Base-by-base conservation (phyloP, 2,113 vertebrate genomes). In the Aptenodytes forsteri region DNA sequence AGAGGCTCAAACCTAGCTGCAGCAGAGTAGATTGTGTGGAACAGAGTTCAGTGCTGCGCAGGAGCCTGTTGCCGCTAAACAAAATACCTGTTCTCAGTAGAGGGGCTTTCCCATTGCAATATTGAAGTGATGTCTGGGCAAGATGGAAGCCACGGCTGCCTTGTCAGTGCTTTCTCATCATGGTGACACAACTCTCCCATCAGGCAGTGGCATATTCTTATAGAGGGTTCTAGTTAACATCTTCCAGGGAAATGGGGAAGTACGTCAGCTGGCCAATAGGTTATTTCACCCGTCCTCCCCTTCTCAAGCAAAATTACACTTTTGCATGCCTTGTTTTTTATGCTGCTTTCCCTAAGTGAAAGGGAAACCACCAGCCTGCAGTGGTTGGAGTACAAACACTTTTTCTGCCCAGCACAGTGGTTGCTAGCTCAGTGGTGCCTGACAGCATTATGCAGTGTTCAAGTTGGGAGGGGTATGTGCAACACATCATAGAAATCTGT, bases 1-100 rank as follows among this genome's bases (percentile, higher is more conserved):
- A 61, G 42, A 87, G 75, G 40, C 70, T 66, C 71, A 71, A 62
- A 61, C 8, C 13, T 18, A 16, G 44, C 69, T 27, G 64, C 47
- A 70, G 64, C 79, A 54, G 46, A 66, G 38, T 29, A 66, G 36
- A 23, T 29, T 0, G 0, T 7, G 17, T 2, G 3, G 34, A 34
- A 44, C 26, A 46, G 34, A 54, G 64, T 11, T 54, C 21, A 32
- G 64, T 22, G 81, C 50, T 19, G 9, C 0, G 0, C 26, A 40
- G 27, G 50, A 38, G 59, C 13, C 44, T 13, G 7, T 27, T 42
- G 65, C 49, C 70, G 50, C 38, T 46, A 4, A 72, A n/a, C 11
- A 77, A 56, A 82, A 62, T 8, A 32, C 20, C 12, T 4, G 5
- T 32, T 86, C 21, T 42, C 13, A 64, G 83, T 65, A 52, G 25